These are phyloP conservation scores for Drosophila differens DNA, from an alignment of 2,888 invertebrate genomes.

Conservation along the genomic window DNA sequence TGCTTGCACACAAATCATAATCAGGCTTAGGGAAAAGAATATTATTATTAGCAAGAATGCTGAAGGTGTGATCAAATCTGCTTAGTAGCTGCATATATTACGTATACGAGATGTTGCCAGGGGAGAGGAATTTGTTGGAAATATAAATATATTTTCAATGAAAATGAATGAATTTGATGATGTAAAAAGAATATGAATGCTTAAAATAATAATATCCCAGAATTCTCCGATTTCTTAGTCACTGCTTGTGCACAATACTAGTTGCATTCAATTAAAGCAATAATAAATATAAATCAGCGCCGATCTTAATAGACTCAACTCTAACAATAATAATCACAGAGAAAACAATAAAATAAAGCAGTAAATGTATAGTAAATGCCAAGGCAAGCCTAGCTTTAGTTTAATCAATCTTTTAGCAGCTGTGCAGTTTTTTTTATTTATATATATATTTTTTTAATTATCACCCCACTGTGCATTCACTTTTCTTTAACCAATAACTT, in stretches of 20 bases:
- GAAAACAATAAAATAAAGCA: neutral
- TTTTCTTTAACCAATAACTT: constrained; percentile 51
- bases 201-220: neutral
- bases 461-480: constrained; percentile 54
- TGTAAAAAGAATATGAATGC: neutral
- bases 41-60: constrained; percentile 21
- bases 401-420: neutral
- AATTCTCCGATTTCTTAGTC: neutral
- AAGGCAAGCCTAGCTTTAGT: neutral
- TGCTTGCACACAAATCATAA: constrained; percentile 52
- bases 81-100: constrained; percentile 20
- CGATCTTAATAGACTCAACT: neutral
- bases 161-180: neutral
- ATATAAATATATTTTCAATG: neutral
- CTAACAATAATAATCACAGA: neutral
- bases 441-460: neutral
- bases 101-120: constrained; percentile 20
- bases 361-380: neutral
- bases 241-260: neutral
- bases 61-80: constrained; percentile 17
- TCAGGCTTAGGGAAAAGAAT: constrained; percentile 6
- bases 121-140: neutral
- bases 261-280: neutral
- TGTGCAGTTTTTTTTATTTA: neutral
- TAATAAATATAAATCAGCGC: neutral